Conservation (phyloP, 2,888 invertebrate genomes). For the Noctua comes region DNA sequence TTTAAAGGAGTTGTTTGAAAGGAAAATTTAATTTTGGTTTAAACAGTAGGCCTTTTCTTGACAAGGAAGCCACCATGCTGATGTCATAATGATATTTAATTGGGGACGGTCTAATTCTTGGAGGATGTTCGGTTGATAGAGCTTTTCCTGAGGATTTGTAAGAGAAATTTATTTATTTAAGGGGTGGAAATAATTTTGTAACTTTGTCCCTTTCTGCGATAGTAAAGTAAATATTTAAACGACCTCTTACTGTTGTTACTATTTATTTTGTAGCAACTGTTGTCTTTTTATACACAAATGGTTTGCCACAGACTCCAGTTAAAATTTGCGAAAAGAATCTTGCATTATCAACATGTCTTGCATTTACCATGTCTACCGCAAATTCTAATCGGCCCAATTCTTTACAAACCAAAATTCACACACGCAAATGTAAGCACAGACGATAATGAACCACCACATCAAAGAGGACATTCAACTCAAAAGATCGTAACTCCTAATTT, state of each 20-base stretch:
- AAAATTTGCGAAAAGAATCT: not conserved
- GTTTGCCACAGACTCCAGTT: not conserved
- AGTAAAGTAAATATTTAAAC: slow-evolving; percentile 25
- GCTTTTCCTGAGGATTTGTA: slow-evolving; percentile 45
- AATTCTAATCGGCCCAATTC: slow-evolving; percentile 32
- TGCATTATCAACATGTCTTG: not conserved
- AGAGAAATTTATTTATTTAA: slow-evolving; percentile 14
- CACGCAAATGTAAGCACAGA: slow-evolving; percentile 22
- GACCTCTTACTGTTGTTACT: not conserved
- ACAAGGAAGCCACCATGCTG: slow-evolving; percentile 66
- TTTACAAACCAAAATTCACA: slow-evolving; percentile 45
- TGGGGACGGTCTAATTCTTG: slow-evolving; percentile 73
- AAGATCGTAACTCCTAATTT: slow-evolving; percentile 19
- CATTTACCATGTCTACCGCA: not conserved
- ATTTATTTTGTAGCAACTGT: slow-evolving; percentile 4
- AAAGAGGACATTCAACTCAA: slow-evolving; percentile 51
- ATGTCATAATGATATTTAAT: slow-evolving; percentile 81
- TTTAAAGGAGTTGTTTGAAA: slow-evolving; percentile 32
- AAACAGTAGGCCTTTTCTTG: slow-evolving; percentile 59
- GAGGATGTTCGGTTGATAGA: slow-evolving; percentile 54
- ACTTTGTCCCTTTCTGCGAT: not conserved
- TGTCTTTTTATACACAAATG: not conserved
- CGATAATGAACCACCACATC: slow-evolving; percentile 24
- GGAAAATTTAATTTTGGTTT: slow-evolving; percentile 47
- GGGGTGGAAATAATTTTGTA: slow-evolving; percentile 2